Evolutionary conservation across 2,113 vertebrate genomes (phyloP).

Genomic region (Oreocharis arfaki): DNA sequence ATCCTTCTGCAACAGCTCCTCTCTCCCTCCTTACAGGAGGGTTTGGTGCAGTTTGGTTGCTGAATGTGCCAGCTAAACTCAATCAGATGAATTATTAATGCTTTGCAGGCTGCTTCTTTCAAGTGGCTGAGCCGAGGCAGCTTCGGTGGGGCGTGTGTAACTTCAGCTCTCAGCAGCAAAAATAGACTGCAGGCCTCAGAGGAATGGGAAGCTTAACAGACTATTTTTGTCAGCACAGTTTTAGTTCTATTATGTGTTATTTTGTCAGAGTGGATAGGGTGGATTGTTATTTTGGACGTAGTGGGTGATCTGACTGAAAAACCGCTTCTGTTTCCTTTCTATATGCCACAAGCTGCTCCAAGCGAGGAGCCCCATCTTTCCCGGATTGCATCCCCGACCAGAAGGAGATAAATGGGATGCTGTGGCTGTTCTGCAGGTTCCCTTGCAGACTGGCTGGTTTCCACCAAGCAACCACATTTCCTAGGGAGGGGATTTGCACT

Average conservation of each 20-base stretch:
- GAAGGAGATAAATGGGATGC: neutral
- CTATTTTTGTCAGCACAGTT: slow-evolving; percentile 56
- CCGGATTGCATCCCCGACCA: neutral
- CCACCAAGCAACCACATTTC: neutral
- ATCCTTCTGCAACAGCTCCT: neutral
- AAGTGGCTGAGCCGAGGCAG: slow-evolving; percentile 1
- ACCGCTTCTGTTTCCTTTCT: slow-evolving; percentile 36
- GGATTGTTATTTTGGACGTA: slow-evolving; percentile 61
- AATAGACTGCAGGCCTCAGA: slow-evolving; percentile 42
- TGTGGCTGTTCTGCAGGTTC: neutral
- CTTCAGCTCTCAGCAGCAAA: slow-evolving; percentile 35
- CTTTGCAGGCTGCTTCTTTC: slow-evolving; percentile 3
- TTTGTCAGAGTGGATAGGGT: slow-evolving; percentile 57
- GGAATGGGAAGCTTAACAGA: slow-evolving; percentile 47
- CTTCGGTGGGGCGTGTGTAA: slow-evolving; percentile 9
- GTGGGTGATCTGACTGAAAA: slow-evolving; percentile 55
- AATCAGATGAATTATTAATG: slow-evolving; percentile 57
- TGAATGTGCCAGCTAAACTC: neutral
- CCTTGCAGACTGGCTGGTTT: neutral
- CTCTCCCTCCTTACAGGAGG: neutral
- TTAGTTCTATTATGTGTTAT: slow-evolving; percentile 61
- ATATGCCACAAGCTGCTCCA: slow-evolving; percentile 26
- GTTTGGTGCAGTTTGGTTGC: slow-evolving; percentile 34
- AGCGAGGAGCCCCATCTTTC: neutral
- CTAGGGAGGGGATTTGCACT: neutral